Conservation (phyloP, 2,797 vertebrate species). For the Pitangus sulphuratus region DNA sequence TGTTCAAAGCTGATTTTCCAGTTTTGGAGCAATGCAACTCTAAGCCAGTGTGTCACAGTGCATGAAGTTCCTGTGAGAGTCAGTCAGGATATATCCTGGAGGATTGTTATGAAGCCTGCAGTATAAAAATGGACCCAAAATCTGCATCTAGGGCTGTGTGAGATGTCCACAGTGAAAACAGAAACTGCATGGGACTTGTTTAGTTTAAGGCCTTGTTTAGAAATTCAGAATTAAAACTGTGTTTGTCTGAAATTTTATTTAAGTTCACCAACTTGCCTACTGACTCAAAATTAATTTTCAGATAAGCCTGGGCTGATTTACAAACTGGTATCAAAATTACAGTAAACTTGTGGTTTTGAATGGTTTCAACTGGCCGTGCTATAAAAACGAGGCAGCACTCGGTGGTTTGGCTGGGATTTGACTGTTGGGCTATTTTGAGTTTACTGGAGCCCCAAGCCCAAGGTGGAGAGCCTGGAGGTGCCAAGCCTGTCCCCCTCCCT, state of each 20-base stretch:
- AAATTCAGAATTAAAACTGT: neutral
- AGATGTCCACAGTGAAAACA: neutral
- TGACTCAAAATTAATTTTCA: neutral
- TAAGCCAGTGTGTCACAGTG: neutral
- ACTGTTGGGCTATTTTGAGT: neutral
- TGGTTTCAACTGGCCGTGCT: neutral
- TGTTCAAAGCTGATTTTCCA: neutral
- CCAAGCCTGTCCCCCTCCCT: neutral
- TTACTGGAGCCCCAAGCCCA: neutral
- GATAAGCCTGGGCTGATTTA: constrained; percentile 12
- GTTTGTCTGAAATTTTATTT: neutral
- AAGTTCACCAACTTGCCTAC: neutral
- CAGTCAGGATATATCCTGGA: neutral
- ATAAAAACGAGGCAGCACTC: neutral
- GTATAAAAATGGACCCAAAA: neutral
- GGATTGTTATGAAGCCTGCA: neutral
- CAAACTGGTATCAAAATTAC: neutral
- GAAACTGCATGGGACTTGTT: neutral
- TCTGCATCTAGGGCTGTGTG: neutral
- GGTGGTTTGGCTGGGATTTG: neutral
- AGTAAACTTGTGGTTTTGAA: neutral
- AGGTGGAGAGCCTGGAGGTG: neutral
- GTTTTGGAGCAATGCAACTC: neutral
- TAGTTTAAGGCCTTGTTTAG: neutral
- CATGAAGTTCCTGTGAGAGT: neutral